phyloP scores from a whole-genome alignment of 1,140 invertebrate genomes.

The Fopius arisanus region DNA sequence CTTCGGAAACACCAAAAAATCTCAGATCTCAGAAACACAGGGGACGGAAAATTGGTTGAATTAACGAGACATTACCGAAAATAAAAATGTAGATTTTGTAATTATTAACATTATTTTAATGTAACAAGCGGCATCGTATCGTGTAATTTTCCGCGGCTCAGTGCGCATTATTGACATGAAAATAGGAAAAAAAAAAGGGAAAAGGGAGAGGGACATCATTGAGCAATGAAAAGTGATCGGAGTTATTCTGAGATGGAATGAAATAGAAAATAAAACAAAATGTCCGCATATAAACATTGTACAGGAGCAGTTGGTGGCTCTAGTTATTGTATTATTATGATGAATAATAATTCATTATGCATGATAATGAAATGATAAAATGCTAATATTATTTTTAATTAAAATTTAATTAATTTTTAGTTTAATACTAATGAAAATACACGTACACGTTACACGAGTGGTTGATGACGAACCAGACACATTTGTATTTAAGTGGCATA shows the following conservation, averaged over 20 bases:
- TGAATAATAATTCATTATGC: slow-evolving; percentile 41
- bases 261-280: too few species aligned
- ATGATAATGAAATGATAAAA: slow-evolving; percentile 35
- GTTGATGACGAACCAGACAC: background rate
- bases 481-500: slow-evolving; percentile 39
- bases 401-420: slow-evolving; percentile 24
- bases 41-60: background rate
- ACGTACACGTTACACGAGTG: background rate
- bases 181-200: slow-evolving; percentile 15
- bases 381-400: slow-evolving; percentile 26
- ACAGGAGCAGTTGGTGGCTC: slow-evolving; percentile 39
- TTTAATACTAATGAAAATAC: slow-evolving; percentile 1
- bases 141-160: background rate
- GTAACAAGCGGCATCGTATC: slow-evolving; percentile 13
- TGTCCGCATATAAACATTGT: slow-evolving; percentile 34
- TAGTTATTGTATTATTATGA: slow-evolving; percentile 41
- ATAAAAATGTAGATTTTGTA: slow-evolving; percentile 31
- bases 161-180: slow-evolving; percentile 5
- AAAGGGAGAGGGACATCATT: slow-evolving; percentile 21
- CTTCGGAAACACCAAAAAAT: background rate
- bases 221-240: slow-evolving; percentile 32
- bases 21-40: slow-evolving; percentile 32
- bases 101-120: slow-evolving; percentile 38
- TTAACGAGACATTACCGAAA: slow-evolving; percentile 13
- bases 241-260: slow-evolving; percentile 18